A percentile compares a stretch with the other conserved stretches of the same genome.
phyloP scores from a whole-genome alignment of 1,140 invertebrate genomes.

The Aphis craccivora region DNA sequence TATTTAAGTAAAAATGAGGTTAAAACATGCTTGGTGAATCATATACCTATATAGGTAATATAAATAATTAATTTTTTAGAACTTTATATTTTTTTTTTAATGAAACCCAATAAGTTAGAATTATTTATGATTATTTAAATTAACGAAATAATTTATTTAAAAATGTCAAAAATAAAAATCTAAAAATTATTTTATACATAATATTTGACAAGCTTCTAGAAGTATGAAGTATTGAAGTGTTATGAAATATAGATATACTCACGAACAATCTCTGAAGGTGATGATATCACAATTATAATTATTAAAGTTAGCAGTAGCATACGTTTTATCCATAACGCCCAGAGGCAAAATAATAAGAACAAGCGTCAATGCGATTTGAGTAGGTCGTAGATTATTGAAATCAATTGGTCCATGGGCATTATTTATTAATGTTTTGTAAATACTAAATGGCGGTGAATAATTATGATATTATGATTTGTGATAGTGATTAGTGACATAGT shows the following conservation, averaged over 20 bases:
- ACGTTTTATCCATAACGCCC: neutral
- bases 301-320: neutral
- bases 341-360: neutral
- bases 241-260: neutral
- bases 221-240: neutral
- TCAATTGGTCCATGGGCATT: neutral
- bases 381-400: neutral
- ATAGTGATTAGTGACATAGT: neutral
- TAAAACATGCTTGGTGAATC: neutral
- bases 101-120: neutral
- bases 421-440: neutral
- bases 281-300: neutral
- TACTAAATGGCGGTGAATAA: neutral
- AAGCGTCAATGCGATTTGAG: neutral
- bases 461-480: neutral
- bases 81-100: too few species aligned
- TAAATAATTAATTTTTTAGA: neutral
- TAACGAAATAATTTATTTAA: neutral
- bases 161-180: neutral
- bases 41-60: neutral
- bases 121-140: neutral
- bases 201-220: neutral
- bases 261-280: neutral
- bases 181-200: neutral
- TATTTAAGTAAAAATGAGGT: too few species aligned